Evolutionary conservation across 2,113 vertebrate genomes (phyloP), one percentile per base, ranked within the genome.

Genomic region (Notarius quadriscutis): DNA sequence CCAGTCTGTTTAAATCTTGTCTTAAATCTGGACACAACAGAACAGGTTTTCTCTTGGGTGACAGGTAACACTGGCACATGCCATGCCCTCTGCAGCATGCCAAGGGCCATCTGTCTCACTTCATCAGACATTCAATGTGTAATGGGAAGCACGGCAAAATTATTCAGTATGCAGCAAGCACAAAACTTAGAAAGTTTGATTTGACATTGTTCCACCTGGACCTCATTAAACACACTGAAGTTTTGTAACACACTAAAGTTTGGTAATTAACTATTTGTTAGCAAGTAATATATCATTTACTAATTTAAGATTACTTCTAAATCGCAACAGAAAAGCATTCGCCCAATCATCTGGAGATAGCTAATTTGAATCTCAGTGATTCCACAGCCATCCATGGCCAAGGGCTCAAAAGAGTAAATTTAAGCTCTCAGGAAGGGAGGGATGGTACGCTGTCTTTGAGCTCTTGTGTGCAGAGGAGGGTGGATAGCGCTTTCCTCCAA

Each of bases 81-180:
- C n/a, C 53, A 62, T 81, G 79, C 55, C 79, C 55, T 81, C 57
- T 60, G 79, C 79, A 62, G 57, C 58, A 48, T 81, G 53, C 79
- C 34, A 81, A 41, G 10, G 79, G 79, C 57, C 79, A 81, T 62
- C 79, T 81, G 79, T 62, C 79, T 81, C 5, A 81, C 15, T 81
- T 57, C 55, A 60, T 62, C 30, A 62, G 79, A 41, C 30, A 48
- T 81, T 62, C 30, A 60, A 4, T 81, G 58, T 81, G 20, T 48
- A 48, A 14, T 81, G 10, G 10, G 57, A 62, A 81, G 27, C 7
- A 5, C 41, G 22, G 27, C 5, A 81, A 81, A 22, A 8, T 60
- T 81, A 62, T 81, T 81, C 57, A 81, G 17, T 34, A n/a, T 60
- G n/a, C 55, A 58, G 55, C 55, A 30, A 81, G 53, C 57, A 41